Conservation (phyloP, 1,140 invertebrate genomes). For the Megalopta genalis region DNA sequence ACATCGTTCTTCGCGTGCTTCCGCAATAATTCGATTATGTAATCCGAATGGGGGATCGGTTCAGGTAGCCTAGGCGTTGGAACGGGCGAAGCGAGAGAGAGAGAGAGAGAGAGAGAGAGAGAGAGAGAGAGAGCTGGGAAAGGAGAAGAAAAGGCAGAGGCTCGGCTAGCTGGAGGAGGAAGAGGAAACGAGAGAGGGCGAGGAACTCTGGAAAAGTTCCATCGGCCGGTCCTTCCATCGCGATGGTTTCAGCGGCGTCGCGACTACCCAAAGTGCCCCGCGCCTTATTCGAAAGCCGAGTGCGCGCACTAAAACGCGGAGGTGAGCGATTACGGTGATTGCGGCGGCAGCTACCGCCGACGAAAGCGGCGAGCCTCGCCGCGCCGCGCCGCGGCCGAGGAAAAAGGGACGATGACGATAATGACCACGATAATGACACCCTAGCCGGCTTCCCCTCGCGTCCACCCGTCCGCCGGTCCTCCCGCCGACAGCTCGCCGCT, state of each 20-base stretch:
- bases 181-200: neutral
- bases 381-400: neutral
- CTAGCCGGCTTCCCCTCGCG: neutral
- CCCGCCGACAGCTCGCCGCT: too few species aligned
- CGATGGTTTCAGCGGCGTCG: conserved; percentile 1
- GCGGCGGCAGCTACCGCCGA: conserved; percentile 1
- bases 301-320: conserved; percentile 11
- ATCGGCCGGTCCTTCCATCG: neutral
- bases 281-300: neutral
- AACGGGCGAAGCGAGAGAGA: neutral
- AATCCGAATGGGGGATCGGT: conserved; percentile 34
- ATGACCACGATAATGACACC: conserved; percentile 28
- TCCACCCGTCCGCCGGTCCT: too few species aligned
- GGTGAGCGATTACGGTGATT: conserved; percentile 18
- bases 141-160: too few species aligned
- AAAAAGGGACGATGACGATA: conserved; percentile 21
- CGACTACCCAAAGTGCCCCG: neutral
- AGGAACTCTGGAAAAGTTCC: conserved; percentile 31
- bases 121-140: too few species aligned
- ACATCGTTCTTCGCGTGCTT: conserved; percentile 34
- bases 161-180: neutral
- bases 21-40: conserved; percentile 44
- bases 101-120: neutral
- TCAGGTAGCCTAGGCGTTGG: neutral
- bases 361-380: neutral